Percentiles rank a stretch among this genome's conserved stretches.
phyloP scores from a whole-genome alignment of 2,113 vertebrate species.

The Manacus vitellinus region DNA sequence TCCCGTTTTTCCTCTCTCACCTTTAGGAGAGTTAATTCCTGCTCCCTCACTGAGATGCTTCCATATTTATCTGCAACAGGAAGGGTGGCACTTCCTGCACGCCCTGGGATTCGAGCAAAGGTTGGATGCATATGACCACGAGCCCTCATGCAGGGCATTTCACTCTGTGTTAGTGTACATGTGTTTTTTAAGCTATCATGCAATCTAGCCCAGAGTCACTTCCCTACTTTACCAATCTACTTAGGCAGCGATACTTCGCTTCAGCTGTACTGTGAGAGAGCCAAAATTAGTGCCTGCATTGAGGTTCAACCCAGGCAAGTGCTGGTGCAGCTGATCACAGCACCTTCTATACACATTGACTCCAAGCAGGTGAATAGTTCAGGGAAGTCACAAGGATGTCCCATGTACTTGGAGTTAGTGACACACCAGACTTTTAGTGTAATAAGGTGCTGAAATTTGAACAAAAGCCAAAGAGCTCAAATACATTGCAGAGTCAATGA shows the following conservation, averaged over 20 bases:
- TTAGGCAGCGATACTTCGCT: neutral
- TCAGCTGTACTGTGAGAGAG: neutral
- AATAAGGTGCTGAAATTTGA: neutral
- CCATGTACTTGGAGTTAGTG: neutral
- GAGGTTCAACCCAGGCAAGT: neutral
- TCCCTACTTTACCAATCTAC: neutral
- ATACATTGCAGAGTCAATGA: neutral
- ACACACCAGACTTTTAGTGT: neutral
- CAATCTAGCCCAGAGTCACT: neutral
- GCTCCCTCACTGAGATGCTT: neutral
- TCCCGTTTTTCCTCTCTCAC: neutral
- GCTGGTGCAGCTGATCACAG: neutral
- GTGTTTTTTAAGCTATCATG: neutral
- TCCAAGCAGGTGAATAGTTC: neutral
- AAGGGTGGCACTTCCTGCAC: conserved; percentile 61
- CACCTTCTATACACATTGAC: neutral
- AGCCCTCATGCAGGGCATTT: neutral
- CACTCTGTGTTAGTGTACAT: neutral
- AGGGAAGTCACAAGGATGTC: neutral
- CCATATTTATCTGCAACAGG: conserved; percentile 51
- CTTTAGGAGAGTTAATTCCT: conserved; percentile 33
- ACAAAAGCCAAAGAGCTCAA: neutral
- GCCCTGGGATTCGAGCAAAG: conserved; percentile 10
- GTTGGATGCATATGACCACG: neutral
- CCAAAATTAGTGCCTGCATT: neutral